A percentile compares a stretch with the other conserved stretches of the same genome.
These are phyloP conservation scores for Propsilocerus akamusi DNA, from an alignment of 1,140 invertebrate species.

Conservation along the genomic window DNA sequence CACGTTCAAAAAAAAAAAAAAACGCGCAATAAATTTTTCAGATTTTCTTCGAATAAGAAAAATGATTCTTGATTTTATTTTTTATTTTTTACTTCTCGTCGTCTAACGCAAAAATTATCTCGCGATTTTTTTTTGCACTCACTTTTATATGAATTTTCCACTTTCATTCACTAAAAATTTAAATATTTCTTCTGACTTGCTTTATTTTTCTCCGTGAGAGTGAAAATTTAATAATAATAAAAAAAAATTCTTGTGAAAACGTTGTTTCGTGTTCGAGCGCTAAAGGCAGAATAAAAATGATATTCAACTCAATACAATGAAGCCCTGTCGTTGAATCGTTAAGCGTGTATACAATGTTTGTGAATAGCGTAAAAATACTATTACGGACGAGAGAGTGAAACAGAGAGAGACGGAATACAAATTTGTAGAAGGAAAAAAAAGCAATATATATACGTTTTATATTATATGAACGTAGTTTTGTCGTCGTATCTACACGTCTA, in stretches of 20 bases:
- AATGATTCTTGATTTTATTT: not conserved
- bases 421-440: not conserved
- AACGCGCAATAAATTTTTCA: not conserved
- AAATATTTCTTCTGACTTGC: not conserved
- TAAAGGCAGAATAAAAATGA: not conserved
- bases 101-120: not conserved
- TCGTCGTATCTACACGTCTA: no score
- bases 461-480: no score
- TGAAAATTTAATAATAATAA: no score
- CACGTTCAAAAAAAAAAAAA: not conserved
- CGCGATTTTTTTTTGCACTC: not conserved
- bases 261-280: conserved; percentile 2
- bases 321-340: no score
- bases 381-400: not conserved
- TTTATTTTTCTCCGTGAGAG: not conserved
- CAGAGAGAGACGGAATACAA: not conserved
- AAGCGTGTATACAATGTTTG: not conserved
- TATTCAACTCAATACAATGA: no score
- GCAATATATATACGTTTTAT: not conserved
- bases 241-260: no score
- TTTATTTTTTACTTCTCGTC: no score
- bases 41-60: not conserved
- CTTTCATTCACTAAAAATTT: conserved; percentile 2
- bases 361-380: not conserved
- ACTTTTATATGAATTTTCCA: not conserved